Conservation (phyloP, 2,797 vertebrate genomes). For the Discoglossus pictus region DNA sequence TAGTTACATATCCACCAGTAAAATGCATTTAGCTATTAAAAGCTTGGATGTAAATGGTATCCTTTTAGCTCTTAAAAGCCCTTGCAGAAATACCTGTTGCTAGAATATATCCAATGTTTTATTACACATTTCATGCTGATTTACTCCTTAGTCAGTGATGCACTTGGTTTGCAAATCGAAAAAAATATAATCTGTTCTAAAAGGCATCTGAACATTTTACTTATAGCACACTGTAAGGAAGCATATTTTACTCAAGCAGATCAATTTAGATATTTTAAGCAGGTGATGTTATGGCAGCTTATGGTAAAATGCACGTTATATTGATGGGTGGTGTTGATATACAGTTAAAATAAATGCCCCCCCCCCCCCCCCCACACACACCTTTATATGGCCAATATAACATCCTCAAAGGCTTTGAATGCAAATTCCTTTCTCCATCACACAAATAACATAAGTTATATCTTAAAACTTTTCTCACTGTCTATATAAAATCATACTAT, state of each 20-base stretch:
- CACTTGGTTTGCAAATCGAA: slow-evolving; percentile 48
- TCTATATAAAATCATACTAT: no score
- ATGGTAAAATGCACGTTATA: slow-evolving; percentile 74
- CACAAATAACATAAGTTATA: no score
- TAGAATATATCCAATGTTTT: not conserved
- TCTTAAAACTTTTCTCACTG: no score
- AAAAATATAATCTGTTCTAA: slow-evolving; percentile 69
- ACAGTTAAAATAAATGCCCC: no score
- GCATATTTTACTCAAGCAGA: slow-evolving; percentile 71
- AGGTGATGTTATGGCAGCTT: slow-evolving; percentile 75
- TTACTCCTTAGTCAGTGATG: slow-evolving; percentile 5
- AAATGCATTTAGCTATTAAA: slow-evolving; percentile 11
- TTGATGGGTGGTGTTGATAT: slow-evolving; percentile 74
- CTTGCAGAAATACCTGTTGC: not conserved
- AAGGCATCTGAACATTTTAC: slow-evolving; percentile 71
- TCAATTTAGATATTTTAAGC: slow-evolving; percentile 74
- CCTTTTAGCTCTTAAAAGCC: slow-evolving; percentile 6
- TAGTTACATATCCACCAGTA: slow-evolving; percentile 25
- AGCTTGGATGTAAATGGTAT: slow-evolving; percentile 16
- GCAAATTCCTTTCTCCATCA: no score
- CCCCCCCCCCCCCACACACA: no score
- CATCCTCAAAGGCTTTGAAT: no score
- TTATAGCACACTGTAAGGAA: slow-evolving; percentile 73
- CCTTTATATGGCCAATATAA: no score
- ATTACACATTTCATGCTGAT: not conserved